phyloP scores from a whole-genome alignment of 35 echinoderm and acorn worm genomes.

The Patiria miniata region DNA sequence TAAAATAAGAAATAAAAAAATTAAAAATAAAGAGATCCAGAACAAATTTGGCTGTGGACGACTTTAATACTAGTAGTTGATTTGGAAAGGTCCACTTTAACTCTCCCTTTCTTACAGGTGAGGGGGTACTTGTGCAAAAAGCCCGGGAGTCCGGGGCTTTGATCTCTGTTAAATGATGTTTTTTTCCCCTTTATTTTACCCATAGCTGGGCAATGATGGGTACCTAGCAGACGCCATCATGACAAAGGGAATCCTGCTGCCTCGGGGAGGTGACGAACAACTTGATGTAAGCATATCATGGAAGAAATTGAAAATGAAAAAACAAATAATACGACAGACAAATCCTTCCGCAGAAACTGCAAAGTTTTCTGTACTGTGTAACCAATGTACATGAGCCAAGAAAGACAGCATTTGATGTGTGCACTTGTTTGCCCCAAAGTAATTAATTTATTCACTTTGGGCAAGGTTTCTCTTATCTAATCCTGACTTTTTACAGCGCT shows the following conservation, averaged over 20 bases:
- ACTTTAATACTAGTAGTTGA: too few species aligned
- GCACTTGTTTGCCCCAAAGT: too few species aligned
- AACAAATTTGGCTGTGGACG: too few species aligned
- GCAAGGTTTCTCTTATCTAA: too few species aligned
- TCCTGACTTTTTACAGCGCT: too few species aligned
- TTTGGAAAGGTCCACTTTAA: too few species aligned
- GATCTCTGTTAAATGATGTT: background rate
- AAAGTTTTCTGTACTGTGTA: background rate
- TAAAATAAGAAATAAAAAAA: too few species aligned
- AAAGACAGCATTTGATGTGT: background rate
- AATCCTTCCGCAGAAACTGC: background rate
- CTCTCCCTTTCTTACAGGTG: too few species aligned
- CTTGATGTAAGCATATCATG: slow-evolving; percentile 54
- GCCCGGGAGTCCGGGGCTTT: too few species aligned
- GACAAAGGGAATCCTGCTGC: slow-evolving; percentile 76
- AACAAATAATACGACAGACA: background rate
- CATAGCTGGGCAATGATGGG: slow-evolving; percentile 74
- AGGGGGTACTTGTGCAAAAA: too few species aligned
- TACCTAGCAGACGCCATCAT: slow-evolving; percentile 85
- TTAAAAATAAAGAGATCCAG: too few species aligned
- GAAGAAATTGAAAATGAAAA: background rate
- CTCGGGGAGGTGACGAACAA: slow-evolving; percentile 76
- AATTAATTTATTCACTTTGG: too few species aligned
- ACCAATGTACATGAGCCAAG: background rate
- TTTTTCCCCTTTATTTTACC: background rate